Conservation (phyloP, 2,113 vertebrate genomes). For the Dicaeum eximium region DNA sequence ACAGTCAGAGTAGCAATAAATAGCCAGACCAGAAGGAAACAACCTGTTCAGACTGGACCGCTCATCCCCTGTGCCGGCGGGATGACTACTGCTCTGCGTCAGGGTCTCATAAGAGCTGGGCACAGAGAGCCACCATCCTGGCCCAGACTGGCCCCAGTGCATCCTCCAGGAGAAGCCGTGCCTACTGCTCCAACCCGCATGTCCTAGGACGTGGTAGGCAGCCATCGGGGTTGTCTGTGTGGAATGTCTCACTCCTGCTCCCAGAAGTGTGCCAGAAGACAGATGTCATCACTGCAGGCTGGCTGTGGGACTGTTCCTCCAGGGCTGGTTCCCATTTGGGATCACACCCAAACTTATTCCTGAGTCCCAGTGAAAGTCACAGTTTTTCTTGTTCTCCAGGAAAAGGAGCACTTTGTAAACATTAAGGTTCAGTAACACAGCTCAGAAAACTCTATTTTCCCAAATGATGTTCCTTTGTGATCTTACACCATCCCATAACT, state of each 20-base stretch:
- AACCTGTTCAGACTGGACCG: constrained; percentile 44
- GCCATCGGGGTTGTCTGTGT: background rate
- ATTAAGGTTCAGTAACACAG: background rate
- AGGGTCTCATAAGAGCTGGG: background rate
- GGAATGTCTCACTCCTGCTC: background rate
- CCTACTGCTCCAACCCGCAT: background rate
- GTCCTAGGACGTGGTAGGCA: background rate
- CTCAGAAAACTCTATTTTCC: background rate
- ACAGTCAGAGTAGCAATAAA: constrained; percentile 61
- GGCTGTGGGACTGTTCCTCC: background rate
- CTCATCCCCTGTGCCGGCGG: background rate
- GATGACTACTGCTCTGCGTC: background rate
- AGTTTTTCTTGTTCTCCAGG: background rate
- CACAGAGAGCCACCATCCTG: background rate
- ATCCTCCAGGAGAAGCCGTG: background rate
- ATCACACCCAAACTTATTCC: background rate
- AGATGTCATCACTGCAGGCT: background rate
- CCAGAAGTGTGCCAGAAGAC: background rate
- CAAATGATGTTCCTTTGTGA: background rate
- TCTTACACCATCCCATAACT: background rate
- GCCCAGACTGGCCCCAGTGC: accelerated
- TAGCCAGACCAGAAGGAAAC: constrained; percentile 59
- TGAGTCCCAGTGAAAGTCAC: background rate
- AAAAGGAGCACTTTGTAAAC: background rate
- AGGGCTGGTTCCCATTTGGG: background rate